phyloP scores from a whole-genome alignment of 1,140 invertebrate genomes.

The Stegodyphus mimosarum region DNA sequence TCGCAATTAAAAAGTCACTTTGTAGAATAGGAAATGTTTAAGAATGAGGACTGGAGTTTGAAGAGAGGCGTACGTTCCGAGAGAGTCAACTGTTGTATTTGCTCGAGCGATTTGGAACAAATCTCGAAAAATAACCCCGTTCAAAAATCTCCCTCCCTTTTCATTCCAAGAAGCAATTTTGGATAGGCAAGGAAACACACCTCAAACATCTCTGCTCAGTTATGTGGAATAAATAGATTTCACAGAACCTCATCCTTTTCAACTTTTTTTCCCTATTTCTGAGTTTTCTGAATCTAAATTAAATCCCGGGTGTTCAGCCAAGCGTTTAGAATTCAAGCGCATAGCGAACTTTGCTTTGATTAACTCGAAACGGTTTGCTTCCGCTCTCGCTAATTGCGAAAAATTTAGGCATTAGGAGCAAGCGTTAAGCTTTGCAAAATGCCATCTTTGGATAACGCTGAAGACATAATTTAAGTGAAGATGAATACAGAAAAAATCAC shows the following conservation, averaged over 20 bases:
- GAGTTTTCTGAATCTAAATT: constrained; percentile 6
- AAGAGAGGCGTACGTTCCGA: no score
- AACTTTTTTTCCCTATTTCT: neutral
- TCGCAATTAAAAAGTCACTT: no score
- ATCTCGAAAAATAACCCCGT: no score
- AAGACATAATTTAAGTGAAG: no score
- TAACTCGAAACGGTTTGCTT: constrained; percentile 37
- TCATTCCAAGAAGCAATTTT: constrained; percentile 29
- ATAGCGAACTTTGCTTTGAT: constrained; percentile 39
- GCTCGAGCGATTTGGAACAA: no score
- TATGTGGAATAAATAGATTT: constrained; percentile 41
- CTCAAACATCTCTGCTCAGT: constrained; percentile 26
- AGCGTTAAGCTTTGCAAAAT: no score
- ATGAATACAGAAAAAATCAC: no score
- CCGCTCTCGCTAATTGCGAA: constrained; percentile 28
- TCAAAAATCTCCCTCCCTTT: neutral
- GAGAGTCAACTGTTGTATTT: no score
- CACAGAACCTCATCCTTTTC: constrained; percentile 8
- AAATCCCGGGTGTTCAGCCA: constrained; percentile 15
- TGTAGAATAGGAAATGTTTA: no score
- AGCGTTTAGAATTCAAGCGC: constrained; percentile 10
- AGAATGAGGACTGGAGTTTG: no score
- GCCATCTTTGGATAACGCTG: no score
- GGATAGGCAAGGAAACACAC: constrained; percentile 9
- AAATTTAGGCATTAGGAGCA: neutral